Conservation (phyloP, 2,797 vertebrate species). For the Molossus alvarezi region DNA sequence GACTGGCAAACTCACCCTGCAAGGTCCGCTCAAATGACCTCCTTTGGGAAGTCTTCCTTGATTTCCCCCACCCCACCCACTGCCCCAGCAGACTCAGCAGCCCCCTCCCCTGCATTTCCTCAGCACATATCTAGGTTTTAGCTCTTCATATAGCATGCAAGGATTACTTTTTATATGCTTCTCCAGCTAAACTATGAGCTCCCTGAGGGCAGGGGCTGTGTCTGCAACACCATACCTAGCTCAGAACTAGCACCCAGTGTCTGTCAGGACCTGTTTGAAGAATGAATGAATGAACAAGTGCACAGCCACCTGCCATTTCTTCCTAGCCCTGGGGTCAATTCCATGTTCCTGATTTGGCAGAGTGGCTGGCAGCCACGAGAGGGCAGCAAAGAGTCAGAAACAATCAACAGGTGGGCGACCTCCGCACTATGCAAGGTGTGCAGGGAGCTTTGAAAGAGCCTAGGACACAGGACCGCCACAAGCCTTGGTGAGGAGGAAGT, state of each 20-base stretch:
- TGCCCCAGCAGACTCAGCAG: neutral
- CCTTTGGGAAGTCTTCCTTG: neutral
- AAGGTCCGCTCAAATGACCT: neutral
- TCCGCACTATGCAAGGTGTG: neutral
- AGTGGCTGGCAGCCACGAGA: conserved; percentile 62
- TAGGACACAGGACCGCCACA: neutral
- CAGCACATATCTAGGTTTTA: neutral
- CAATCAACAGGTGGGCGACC: conserved; percentile 76
- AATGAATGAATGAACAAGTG: neutral
- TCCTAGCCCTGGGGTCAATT: neutral
- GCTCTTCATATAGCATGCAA: neutral
- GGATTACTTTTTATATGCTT: neutral
- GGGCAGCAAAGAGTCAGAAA: conserved; percentile 83
- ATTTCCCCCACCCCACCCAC: neutral
- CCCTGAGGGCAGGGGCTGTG: conserved; percentile 57
- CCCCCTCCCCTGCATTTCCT: neutral
- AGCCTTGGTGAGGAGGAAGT: neutral
- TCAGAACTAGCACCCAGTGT: neutral
- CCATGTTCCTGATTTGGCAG: neutral
- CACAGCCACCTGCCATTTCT: neutral
- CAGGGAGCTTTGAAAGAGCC: neutral
- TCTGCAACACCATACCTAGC: neutral
- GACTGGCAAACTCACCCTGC: neutral
- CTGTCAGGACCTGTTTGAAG: conserved; percentile 12
- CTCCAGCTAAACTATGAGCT: conserved; percentile 16